Evolutionary conservation across 2,888 invertebrate genomes (phyloP), one percentile per base, ranked within the genome.

Genomic region (Acrobasis suavella): DNA sequence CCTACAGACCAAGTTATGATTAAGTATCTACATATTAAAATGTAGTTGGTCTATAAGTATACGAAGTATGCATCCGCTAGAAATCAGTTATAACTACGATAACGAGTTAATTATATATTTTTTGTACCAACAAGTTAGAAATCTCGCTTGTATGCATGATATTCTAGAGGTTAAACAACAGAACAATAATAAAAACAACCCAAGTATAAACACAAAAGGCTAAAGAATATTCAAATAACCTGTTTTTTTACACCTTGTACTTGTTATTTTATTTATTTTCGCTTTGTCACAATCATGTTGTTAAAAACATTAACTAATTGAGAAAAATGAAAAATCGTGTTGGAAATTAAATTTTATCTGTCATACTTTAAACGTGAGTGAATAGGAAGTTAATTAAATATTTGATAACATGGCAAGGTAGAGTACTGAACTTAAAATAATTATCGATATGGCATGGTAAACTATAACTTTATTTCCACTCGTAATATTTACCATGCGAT

Each of bases 81-180:
- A 14, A 12, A 12, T 12, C 46, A n/a, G 14, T 14, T 6, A 12
- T 46, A 46, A 46, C 10, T 14, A 46, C 46, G 8, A 32, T 46
- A 10, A 46, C 46, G 7, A 46, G 32, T 6, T 32, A 12, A 46
- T 46, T 46, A 46, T 14, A 46, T n/a, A 46, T 46, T 46, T 46
- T 12, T 14, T 14, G 46, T 46, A 46, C 14, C 12, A 46, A 46
- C 12, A 46, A 14, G 46, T 46, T 46, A 22, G 52, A 22, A 52
- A 52, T 52, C 22, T 37, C 14, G 8, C 22, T 6, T n/a, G 32
- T 9, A 37, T 12, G 2, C 32, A 37, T 52, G 52, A 14, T 52
- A 52, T 37, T 52, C 37, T 37, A 52, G 52, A 52, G 52, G 52
- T 52, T 52, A 52, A 52, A 52, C n/a, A 52, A 52, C 52, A 51